Evolutionary conservation across 2,797 vertebrate genomes (phyloP), one percentile per base, ranked within the genome.

Genomic region (Leptoclinus maculatus): DNA sequence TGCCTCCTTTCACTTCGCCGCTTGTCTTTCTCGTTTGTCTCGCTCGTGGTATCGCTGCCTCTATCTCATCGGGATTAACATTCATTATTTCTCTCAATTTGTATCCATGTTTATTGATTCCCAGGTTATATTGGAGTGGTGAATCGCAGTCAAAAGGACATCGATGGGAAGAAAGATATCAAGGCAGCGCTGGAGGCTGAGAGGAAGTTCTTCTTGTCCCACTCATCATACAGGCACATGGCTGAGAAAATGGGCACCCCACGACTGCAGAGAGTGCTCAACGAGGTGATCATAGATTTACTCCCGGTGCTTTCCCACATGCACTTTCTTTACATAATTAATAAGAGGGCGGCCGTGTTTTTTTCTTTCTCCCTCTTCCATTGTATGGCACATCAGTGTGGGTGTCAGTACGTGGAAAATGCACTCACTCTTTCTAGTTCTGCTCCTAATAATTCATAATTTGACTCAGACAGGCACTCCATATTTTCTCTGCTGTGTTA

Each of bases 121-220:
- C 70, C 86, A 97, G 96, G 97, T 67, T 97, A 97, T 54, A 95
- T 97, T 21, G 97, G 97, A 0, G 96, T 97, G 80, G 97, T 98
- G 59, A 98, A 97, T 86, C 96, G 96, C 84, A 97, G 97, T 88
- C 97, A 98, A 92, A 97, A 97, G 90, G 96, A 98, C 90, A 98
- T 98, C 0, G 97, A 97, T 7, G 96, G 96, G 1, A 97, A 91
- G 90, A 97, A 97, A 86, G 96, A 97, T 86, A 97, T 97, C 76
- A 97, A 96, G 83, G 94, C 95, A 0, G 96, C 97, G 23, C 82
- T 97, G 90, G 86, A 95, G 19, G 96, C 96, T 0, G 97, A 97
- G 88, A 96, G 96, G 92, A 97, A 96, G 83, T 98, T 97, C 89
- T 97, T 97, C 72, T 86, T 97, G 76, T 94, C 95, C 21, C 96